Evolutionary conservation across 2,888 invertebrate genomes (phyloP), one percentile per base, ranked within the genome.

Genomic region (Octonoba sinensis): DNA sequence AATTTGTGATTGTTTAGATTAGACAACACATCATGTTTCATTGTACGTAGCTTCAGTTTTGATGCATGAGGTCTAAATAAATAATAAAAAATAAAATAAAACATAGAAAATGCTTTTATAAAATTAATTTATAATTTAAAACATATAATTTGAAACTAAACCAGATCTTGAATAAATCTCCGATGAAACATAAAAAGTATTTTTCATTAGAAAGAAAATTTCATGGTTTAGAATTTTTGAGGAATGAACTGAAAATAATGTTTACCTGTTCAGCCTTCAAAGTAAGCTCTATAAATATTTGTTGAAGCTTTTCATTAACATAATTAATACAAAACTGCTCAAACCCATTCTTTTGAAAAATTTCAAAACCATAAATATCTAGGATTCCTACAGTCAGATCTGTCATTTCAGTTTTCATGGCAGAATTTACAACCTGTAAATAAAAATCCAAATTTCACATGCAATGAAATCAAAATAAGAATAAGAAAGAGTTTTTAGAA

Each of bases 251-350:
- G 27, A 27, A 27, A 27, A 27, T 27, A 6, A 2, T 27, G 36
- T 88, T 88, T 86, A 92, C 92, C 90, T 92, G 92, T 87, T 93
- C 93, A 22, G 92, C 91, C 87, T 92, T 93, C 59, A 93, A 88
- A 0, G 93, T 93, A 56, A 93, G 88, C 85, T 93, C 92, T 85
- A 93, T 93, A 88, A 93, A 93, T 75, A 93, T 93, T 87, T 93
- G 93, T 86, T 93, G 93, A 13, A 93, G 89, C 86, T 93, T 93
- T 87, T 93, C 93, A 87, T 93, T 93, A 22, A 93, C 92, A 86
- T 92, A 93, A 87, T 93, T 93, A 77, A 93, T 93, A 87, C 92
- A 92, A 87, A 93, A 92, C 87, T 93, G 93, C 86, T 93, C 93
- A 88, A 93, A 93, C 22, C 93, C 92, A 87, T 93, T 93, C 86